Base-by-base conservation (phyloP, 1,140 invertebrate genomes). In the Sinonovacula constricta region DNA sequence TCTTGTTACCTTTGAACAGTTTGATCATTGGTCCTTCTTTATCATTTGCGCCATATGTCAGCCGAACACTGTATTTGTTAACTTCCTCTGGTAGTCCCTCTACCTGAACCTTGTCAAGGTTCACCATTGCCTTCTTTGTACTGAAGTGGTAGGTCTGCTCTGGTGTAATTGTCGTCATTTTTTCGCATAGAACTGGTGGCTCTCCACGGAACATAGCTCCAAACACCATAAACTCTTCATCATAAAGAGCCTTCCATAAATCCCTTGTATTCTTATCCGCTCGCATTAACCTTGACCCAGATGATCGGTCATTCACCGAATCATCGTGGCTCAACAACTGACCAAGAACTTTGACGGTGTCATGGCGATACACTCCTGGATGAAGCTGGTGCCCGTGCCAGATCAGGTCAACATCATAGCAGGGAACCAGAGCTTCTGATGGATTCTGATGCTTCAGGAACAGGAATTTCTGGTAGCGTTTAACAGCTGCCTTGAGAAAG, bases 351-450 rank as follows among this genome's bases (percentile, higher is more conserved):
- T 85, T 84, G 14, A 81, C 84, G 62, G 90, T 92, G 72, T 92
- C 91, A 49, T 86, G 51, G 51, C 85, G 79, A 81, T 92, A 92
- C 45, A 79, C 78, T 12, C 85, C 26, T 33, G 92, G 91, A 81
- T 92, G 90, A 36, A 92, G 83, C 78, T 92, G 91, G 84, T 92
- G 92, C 3, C 89, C 86, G 76, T 92, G 92, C 92, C 92, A 92
- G n/a, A 92, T 87, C 7, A 92, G 78, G 81, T 92, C 92, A 69
- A 92, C 92, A 78, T 92, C 92, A 57, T 93, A 92, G 81, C 92
- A 93, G 3, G 92, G 92, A 3, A 92, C 92, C 18, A 93, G 81
- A 79, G 92, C 92, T 60, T 89, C 83, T 14, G 86, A 87, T 7
- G 89, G 83, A 82, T 92, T 88, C 7, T 87, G 87, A 54, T 89